Evolutionary conservation across 2,113 vertebrate genomes (phyloP).

Genomic region (Pycnonotus jocosus): DNA sequence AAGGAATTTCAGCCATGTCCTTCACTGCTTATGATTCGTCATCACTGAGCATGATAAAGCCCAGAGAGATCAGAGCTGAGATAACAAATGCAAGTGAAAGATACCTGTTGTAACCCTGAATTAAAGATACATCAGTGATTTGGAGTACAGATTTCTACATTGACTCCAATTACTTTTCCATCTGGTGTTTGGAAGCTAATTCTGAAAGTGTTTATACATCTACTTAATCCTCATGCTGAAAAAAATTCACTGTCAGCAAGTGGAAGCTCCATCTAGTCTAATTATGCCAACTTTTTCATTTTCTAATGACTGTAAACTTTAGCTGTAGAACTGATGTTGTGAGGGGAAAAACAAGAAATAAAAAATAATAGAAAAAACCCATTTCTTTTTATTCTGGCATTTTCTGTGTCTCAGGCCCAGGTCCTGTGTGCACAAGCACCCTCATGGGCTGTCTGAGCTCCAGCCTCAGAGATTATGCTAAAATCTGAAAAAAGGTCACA

Average conservation of each 20-base stretch:
- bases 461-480: too few species aligned
- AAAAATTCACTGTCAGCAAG: not conserved
- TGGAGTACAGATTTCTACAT: not conserved
- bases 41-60: not conserved
- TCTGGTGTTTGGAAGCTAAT: not conserved
- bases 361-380: not conserved
- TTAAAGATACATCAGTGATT: not conserved
- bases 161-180: not conserved
- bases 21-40: not conserved
- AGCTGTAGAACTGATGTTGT: not conserved
- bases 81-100: not conserved
- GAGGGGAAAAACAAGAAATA: accelerated
- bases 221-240: not conserved
- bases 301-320: not conserved
- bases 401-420: not conserved
- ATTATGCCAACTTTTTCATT: not conserved
- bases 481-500: not conserved
- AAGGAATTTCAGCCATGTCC: not conserved
- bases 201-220: not conserved
- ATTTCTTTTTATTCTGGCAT: not conserved
- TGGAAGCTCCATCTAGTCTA: not conserved
- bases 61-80: not conserved
- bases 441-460: accelerated
- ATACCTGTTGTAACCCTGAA: not conserved
- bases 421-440: not conserved